phyloP scores from a whole-genome alignment of 2,888 invertebrate genomes.

The Troides helena region DNA sequence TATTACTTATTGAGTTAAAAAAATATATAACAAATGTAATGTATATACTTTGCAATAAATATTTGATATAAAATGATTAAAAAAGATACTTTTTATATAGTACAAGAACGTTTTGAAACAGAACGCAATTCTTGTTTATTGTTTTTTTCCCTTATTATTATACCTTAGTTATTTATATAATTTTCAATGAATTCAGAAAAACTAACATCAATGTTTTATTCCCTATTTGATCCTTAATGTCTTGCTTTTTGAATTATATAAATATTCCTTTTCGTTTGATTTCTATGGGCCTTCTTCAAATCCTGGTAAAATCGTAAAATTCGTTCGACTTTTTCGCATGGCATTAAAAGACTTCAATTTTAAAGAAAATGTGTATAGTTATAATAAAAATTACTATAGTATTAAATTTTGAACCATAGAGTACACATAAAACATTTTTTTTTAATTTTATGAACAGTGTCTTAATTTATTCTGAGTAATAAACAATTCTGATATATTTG shows the following conservation, averaged over 20 bases:
- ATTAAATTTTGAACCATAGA: neutral
- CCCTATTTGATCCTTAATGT: neutral
- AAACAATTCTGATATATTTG: too few species aligned
- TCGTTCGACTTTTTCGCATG: too few species aligned
- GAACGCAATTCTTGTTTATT: neutral
- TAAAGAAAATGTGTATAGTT: neutral
- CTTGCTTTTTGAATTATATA: neutral
- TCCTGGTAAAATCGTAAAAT: neutral
- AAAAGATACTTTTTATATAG: neutral
- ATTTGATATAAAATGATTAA: neutral
- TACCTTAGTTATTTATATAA: neutral
- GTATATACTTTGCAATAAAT: constrained; percentile 7
- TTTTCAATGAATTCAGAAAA: neutral
- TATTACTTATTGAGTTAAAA: constrained; percentile 6
- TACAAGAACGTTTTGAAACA: constrained; percentile 1
- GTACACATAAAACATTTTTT: too few species aligned
- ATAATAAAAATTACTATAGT: too few species aligned
- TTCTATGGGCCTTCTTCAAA: constrained; percentile 2
- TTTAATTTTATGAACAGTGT: too few species aligned
- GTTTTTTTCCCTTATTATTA: neutral
- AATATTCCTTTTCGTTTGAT: constrained; percentile 1
- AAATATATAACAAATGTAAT: constrained; percentile 2
- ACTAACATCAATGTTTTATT: neutral
- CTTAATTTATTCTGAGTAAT: too few species aligned
- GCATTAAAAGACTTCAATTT: too few species aligned